Evolutionary conservation across 2,888 invertebrate species (phyloP).

Genomic region (Ormyrus rosae): DNA sequence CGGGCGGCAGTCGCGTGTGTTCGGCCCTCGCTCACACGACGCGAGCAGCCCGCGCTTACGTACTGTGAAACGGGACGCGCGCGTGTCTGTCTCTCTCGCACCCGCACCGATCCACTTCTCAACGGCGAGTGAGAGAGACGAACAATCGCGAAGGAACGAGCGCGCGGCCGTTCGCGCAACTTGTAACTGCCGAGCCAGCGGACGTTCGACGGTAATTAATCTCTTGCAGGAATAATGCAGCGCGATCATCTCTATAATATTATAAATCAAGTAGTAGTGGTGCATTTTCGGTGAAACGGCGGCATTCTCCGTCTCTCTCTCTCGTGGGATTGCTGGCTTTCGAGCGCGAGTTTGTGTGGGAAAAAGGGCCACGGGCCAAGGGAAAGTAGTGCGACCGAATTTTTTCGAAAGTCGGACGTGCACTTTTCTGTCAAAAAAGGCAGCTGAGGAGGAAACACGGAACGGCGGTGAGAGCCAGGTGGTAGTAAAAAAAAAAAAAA

Average conservation of each 20-base stretch:
- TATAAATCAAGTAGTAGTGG: not conserved
- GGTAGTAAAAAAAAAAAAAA: constrained; percentile 34
- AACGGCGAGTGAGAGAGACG: no score
- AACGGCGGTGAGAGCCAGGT: no score
- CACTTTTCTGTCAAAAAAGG: constrained; percentile 38
- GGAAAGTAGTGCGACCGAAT: constrained; percentile 30
- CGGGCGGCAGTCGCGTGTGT: constrained; percentile 52
- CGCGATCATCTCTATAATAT: not conserved
- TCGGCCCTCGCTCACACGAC: constrained; percentile 45
- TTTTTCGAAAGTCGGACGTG: constrained; percentile 48
- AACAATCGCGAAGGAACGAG: no score
- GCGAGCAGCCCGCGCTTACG: constrained; percentile 2
- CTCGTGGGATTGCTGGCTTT: not conserved
- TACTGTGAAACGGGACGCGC: constrained; percentile 9
- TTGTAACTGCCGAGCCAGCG: no score
- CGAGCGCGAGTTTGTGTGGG: not conserved
- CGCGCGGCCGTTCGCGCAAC: no score
- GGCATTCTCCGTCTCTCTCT: constrained; percentile 22
- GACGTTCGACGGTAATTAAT: not conserved
- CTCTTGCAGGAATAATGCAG: not conserved
- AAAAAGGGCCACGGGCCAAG: constrained; percentile 16
- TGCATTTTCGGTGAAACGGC: constrained; percentile 25
- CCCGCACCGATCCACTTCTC: no score
- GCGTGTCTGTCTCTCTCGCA: not conserved
- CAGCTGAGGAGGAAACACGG: not conserved